phyloP scores from a whole-genome alignment of 2,888 invertebrate genomes.

The Drosophila maculinotata region DNA sequence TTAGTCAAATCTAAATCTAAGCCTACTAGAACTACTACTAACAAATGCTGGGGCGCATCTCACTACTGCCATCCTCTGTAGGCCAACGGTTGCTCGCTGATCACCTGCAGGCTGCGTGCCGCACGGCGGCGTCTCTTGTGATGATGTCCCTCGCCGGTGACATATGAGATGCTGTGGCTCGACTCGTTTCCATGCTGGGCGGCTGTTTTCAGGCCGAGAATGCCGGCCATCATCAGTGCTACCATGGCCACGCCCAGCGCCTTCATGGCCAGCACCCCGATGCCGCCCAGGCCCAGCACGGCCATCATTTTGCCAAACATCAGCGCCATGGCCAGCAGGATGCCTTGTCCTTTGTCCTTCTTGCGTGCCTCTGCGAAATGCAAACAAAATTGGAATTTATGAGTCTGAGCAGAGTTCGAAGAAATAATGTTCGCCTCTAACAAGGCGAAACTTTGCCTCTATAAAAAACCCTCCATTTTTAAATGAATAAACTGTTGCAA shows the following conservation, averaged over 20 bases:
- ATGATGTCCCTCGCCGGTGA: conserved; percentile 84
- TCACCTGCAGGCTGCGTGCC: conserved; percentile 27
- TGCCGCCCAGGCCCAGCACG: conserved; percentile 90
- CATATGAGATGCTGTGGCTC: conserved; percentile 86
- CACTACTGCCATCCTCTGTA: conserved; percentile 86
- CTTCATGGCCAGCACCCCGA: conserved; percentile 92
- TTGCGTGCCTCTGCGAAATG: conserved; percentile 87
- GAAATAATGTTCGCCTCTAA: too few relatives aligned
- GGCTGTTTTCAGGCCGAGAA: conserved; percentile 91
- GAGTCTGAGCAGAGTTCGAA: too few relatives aligned
- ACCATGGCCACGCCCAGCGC: conserved; percentile 90
- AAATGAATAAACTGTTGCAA: too few relatives aligned
- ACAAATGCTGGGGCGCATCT: conserved; percentile 24
- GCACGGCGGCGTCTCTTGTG: conserved; percentile 79
- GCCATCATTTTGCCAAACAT: conserved; percentile 93
- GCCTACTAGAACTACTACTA: conserved; percentile 32
- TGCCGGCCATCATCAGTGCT: conserved; percentile 90
- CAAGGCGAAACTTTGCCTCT: too few relatives aligned
- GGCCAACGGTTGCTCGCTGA: conserved; percentile 84
- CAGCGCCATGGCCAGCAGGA: conserved; percentile 87
- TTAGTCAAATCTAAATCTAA: conserved; percentile 50
- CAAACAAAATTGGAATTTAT: conserved; percentile 35
- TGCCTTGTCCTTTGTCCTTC: conserved; percentile 87
- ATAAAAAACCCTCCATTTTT: too few relatives aligned
- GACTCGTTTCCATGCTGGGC: conserved; percentile 86